Base-by-base conservation (phyloP, 2,113 vertebrate genomes). In the Platysternon megacephalum region DNA sequence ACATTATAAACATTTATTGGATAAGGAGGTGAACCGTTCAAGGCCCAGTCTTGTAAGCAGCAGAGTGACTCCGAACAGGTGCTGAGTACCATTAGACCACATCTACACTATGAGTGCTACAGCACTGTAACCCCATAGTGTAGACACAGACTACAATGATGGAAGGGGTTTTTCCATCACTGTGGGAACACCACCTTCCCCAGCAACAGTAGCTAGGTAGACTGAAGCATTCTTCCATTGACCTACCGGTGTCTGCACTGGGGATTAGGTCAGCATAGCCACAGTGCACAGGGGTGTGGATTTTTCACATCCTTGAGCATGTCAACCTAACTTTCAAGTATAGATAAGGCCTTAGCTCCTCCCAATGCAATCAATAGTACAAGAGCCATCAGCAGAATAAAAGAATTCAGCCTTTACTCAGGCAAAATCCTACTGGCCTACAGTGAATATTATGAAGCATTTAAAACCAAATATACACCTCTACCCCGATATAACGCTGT, bases 61-160 rank as follows among this genome's bases (percentile, higher is more conserved):
- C 32, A 48, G 76, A 91, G 6, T 1, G 24, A 16, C 2, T 17
- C 84, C 89, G 7, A 42, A 32, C 68, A 46, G 5, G 14, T 17
- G 89, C 1, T 56, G 2, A 0, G 44, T 79, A 16, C 58, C 0
- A 0, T 51, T 78, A 14, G 32, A 16, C 35, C 35, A 39, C 4
- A 8, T 65, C 35, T 68, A 35, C 65, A 68, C 35, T 68, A 19
- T 11, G 35, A 68, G 35, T 22, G 19, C 17, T 11, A 68, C 17
- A 68, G 32, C 61, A 65, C 16, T 65, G 61, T n/a, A 35, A n/a
- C 14, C 32, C 32, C 32, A 35, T 14, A 65, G 35, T 22, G 16
- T 21, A 68, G 65, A 39, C 7, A n/a, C n/a, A 68, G 35, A 68
- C 35, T 39, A 68, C 61, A 68, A 68, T 39, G 14, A n/a, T n/a